phyloP scores from a whole-genome alignment of 2,888 invertebrate genomes.

The Epiblema foenella region DNA sequence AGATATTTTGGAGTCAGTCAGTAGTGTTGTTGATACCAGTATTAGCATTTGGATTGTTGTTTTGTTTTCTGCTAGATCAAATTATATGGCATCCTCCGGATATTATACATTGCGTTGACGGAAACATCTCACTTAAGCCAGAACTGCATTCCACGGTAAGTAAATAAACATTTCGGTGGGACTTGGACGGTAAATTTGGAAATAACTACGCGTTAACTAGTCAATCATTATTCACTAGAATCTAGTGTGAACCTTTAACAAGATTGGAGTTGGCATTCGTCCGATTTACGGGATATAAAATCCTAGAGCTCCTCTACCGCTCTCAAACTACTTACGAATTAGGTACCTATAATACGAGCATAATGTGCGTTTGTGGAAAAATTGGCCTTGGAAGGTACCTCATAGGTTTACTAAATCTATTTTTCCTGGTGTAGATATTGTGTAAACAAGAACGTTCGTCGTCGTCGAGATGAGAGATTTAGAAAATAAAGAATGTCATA shows the following conservation, averaged over 20 bases:
- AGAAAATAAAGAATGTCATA: neutral
- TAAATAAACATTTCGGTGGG: neutral
- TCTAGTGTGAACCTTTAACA: too few relatives aligned
- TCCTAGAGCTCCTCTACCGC: neutral
- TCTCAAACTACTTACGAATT: neutral
- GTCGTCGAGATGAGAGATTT: neutral
- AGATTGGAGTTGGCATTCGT: too few relatives aligned
- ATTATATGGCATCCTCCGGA: neutral
- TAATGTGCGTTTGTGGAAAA: neutral
- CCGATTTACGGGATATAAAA: neutral
- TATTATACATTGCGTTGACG: neutral
- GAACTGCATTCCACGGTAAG: neutral
- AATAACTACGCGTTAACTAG: too few relatives aligned
- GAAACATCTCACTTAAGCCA: neutral
- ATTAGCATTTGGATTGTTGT: neutral
- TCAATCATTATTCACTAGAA: too few relatives aligned
- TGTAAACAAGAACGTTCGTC: neutral
- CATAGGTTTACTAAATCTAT: conserved; percentile 12
- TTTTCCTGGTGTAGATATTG: conserved; percentile 7
- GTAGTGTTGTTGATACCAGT: neutral
- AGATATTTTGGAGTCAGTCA: neutral
- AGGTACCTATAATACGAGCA: neutral
- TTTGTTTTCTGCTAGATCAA: neutral
- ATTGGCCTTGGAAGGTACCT: neutral
- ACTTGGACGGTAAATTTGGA: too few relatives aligned